These are phyloP conservation scores for Philaethria dido DNA, from an alignment of 2,888 invertebrate genomes.

Conservation along the genomic window DNA sequence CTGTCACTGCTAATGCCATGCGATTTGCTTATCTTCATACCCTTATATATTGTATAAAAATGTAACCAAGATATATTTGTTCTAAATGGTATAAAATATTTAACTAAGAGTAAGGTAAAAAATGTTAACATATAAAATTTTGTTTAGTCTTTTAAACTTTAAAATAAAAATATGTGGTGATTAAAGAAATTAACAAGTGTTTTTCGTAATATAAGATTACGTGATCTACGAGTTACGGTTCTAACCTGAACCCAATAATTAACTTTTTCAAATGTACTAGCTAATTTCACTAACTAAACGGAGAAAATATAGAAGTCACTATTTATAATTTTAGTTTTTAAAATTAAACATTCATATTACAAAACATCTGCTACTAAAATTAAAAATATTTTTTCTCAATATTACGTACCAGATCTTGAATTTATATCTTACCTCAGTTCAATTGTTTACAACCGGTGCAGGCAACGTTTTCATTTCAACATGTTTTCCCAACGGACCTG, in stretches of 20 bases:
- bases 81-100: neutral
- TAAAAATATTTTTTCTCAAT: constrained; percentile 18
- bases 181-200: no score
- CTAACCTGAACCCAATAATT: no score
- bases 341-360: neutral
- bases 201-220: no score
- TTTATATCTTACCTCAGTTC: constrained; percentile 52
- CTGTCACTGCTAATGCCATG: constrained; percentile 28
- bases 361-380: neutral
- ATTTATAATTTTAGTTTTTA: neutral
- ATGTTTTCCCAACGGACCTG: constrained; percentile 60
- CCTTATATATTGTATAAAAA: constrained; percentile 14
- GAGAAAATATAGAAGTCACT: neutral
- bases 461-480: constrained; percentile 52
- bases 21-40: constrained; percentile 26
- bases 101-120: neutral
- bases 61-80: neutral
- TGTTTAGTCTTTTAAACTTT: no score
- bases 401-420: neutral
- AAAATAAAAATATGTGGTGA: no score
- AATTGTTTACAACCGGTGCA: constrained; percentile 50
- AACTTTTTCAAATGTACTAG: no score
- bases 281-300: no score
- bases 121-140: neutral
- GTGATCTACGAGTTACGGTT: no score